Evolutionary conservation across 37 sponge, comb jelly and placozoan species (phyloP), one percentile per base, ranked within the genome.

Genomic region (Sycon ciliatum): DNA sequence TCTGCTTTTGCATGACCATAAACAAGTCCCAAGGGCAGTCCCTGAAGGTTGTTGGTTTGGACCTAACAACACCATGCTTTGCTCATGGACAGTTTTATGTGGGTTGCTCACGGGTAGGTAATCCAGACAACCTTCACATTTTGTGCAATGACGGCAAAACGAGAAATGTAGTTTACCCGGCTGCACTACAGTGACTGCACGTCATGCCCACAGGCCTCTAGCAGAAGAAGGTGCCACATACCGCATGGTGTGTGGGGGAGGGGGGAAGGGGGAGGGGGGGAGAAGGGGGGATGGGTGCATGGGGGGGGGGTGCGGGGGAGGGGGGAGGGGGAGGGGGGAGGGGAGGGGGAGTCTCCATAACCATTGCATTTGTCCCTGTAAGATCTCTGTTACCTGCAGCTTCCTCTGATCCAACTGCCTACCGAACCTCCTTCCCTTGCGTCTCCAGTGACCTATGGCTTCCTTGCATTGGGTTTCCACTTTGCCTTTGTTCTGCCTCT

Each of bases 1-100:
- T 61, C 5, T 56, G 60, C 31, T 71, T 71, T 57, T 61, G 61
- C 4, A 71, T 71, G 60, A 58, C 73, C 55, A 71, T 71, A 38
- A 67, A 62, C 57, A 71, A 71, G 57, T 71, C 58, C 22, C 60
- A 71, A 58, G 73, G 60, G 9, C 63, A 60, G 16, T n/a, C 63
- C 7, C 11, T 18, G 7, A 60, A 60, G 7, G 16, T 24, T 28
- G 63, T 60, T 24, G 11, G 53, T 46, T 18, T 46, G 53, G 13
- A 46, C 53, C 53, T 46, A 13, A 18, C 53, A 20, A 20, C 53
- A 20, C 53, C 13, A 13, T 46, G 53, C 18, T 46, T 46, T 18
- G 13, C 53, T 46, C 53, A 46, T 20, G 16, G 53, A 46, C 53
- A 46, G 53, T 46, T 46, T 46, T 46, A 46, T 18, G 53, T 46